phyloP scores from a whole-genome alignment of 2,888 invertebrate species.

The Troides aeacus region DNA sequence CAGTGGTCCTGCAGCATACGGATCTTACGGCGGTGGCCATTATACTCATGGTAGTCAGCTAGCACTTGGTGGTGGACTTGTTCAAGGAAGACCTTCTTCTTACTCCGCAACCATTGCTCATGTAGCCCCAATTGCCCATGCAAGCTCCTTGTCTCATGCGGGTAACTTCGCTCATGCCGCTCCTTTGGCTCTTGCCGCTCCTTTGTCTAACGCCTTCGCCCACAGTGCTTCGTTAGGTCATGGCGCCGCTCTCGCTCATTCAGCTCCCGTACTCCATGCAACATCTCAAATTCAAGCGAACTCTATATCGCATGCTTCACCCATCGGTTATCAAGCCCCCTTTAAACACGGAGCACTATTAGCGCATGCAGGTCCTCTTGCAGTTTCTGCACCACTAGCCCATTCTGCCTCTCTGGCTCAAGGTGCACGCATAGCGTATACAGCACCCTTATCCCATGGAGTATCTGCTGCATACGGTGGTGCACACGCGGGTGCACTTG shows the following conservation, averaged over 20 bases:
- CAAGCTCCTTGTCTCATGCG: slow-evolving; percentile 27
- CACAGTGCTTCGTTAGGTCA: slow-evolving; percentile 41
- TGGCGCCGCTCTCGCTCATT: slow-evolving; percentile 37
- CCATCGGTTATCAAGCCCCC: slow-evolving; percentile 26
- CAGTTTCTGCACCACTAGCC: slow-evolving; percentile 38
- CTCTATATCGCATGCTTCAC: slow-evolving; percentile 26
- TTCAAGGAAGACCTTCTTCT: slow-evolving; percentile 28
- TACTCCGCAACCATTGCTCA: slow-evolving; percentile 31
- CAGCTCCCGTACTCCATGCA: slow-evolving; percentile 39
- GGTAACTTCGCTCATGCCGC: slow-evolving; percentile 32
- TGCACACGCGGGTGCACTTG: slow-evolving; percentile 35
- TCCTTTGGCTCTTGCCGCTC: slow-evolving; percentile 39
- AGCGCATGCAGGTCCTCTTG: slow-evolving; percentile 38
- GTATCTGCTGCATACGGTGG: slow-evolving; percentile 22
- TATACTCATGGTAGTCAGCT: slow-evolving; percentile 22
- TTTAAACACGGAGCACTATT: slow-evolving; percentile 29
- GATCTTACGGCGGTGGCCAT: slow-evolving; percentile 37
- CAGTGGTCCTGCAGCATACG: slow-evolving; percentile 44
- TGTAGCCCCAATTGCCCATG: slow-evolving; percentile 24
- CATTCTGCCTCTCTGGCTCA: slow-evolving; percentile 41
- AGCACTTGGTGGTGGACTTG: slow-evolving; percentile 20
- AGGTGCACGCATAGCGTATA: slow-evolving; percentile 37
- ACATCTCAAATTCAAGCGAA: slow-evolving; percentile 40
- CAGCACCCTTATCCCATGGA: slow-evolving; percentile 24
- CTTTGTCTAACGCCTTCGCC: slow-evolving; percentile 35